Percentiles rank a stretch among this genome's conserved stretches.
These are phyloP conservation scores for Tipula helvola DNA, from an alignment of 2,888 invertebrate genomes.

Conservation along the genomic window DNA sequence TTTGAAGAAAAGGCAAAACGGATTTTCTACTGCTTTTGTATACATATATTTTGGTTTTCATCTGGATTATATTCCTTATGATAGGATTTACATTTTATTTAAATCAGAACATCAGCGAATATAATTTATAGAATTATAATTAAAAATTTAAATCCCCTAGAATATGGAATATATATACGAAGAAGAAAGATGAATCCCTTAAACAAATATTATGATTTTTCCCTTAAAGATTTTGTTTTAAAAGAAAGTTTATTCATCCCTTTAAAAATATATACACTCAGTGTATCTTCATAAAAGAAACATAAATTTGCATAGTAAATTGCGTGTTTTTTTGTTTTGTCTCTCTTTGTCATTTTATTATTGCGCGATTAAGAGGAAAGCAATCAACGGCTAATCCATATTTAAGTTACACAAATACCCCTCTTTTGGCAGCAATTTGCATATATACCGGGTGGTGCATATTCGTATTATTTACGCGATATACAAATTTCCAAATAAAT, in stretches of 20 bases:
- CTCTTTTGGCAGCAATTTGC: background rate
- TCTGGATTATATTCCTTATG: background rate
- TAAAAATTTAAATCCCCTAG: background rate
- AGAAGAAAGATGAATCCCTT: background rate
- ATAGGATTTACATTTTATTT: conserved; percentile 4
- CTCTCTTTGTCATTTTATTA: background rate
- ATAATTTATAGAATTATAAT: background rate
- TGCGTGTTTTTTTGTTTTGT: background rate
- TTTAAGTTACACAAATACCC: background rate
- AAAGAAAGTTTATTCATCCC: background rate
- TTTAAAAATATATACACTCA: background rate
- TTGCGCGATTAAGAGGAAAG: background rate
- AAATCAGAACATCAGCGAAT: conserved; percentile 4
- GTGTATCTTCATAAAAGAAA: background rate
- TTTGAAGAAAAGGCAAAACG: background rate
- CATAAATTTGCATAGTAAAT: background rate
- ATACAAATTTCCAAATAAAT: too few relatives aligned
- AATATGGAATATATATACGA: background rate
- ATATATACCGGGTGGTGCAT: background rate
- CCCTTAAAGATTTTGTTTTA: background rate
- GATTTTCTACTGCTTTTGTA: background rate
- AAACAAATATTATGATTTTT: background rate
- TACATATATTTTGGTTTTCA: background rate
- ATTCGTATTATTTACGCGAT: background rate
- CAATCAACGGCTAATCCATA: background rate